A percentile compares a stretch with the other conserved stretches of the same genome.
These are phyloP conservation scores for Scrobipalpa atriplicella DNA, from an alignment of 2,888 invertebrate species.

Conservation along the genomic window DNA sequence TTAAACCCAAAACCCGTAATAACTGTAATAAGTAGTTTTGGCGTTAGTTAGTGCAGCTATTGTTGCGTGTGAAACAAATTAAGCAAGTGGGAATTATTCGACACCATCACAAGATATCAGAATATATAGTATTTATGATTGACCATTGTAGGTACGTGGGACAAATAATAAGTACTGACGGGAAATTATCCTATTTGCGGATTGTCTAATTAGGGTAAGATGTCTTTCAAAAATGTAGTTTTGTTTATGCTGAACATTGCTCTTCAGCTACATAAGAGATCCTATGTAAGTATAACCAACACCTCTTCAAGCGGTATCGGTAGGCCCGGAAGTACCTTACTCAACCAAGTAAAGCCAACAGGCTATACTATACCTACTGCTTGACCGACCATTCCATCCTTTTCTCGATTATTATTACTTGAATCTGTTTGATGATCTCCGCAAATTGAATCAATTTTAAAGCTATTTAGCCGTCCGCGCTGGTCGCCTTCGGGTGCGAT, in stretches of 20 bases:
- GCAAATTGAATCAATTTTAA: conserved; percentile 16
- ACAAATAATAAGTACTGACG: not conserved
- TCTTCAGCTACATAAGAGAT: not conserved
- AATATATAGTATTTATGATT: conserved; percentile 9
- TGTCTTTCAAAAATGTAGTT: not conserved
- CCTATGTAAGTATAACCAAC: too few species aligned
- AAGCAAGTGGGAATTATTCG: conserved; percentile 36
- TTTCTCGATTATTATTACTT: not conserved
- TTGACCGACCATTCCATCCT: not conserved
- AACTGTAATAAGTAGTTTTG: conserved; percentile 27
- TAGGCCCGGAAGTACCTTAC: too few species aligned
- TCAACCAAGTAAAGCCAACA: too few species aligned
- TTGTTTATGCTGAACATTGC: not conserved
- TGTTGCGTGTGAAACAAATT: conserved; percentile 43
- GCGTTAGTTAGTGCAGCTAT: conserved; percentile 32
- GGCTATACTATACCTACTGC: too few species aligned
- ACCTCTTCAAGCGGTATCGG: too few species aligned
- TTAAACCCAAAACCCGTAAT: conserved; percentile 29
- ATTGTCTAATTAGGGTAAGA: not conserved
- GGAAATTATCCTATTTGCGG: not conserved
- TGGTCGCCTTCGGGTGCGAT: conserved; percentile 20
- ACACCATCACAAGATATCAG: not conserved
- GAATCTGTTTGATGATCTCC: conserved; percentile 12
- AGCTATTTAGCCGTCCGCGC: conserved; percentile 6
- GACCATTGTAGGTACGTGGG: conserved; percentile 12